Evolutionary conservation across 2,888 invertebrate species (phyloP).

Genomic region (Apotomis capreana): DNA sequence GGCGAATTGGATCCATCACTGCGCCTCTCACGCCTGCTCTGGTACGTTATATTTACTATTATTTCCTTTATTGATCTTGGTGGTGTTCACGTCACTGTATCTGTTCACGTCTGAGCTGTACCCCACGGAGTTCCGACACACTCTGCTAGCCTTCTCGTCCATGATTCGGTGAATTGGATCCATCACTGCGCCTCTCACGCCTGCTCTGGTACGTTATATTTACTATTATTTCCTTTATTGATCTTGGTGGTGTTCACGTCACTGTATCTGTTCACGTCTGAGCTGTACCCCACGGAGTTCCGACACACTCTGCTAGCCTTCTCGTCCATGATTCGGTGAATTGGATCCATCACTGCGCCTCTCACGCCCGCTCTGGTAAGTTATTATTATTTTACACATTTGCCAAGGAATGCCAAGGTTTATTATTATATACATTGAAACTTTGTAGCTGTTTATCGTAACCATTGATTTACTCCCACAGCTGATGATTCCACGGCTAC

Average conservation of each 20-base stretch:
- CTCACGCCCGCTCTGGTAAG: slow-evolving; percentile 86
- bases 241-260: slow-evolving; percentile 84
- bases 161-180: slow-evolving; percentile 89
- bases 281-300: slow-evolving; percentile 88
- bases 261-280: slow-evolving; percentile 86
- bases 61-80: slow-evolving; percentile 40
- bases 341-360: slow-evolving; percentile 88
- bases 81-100: slow-evolving; percentile 86
- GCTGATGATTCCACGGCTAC: too few relatives aligned
- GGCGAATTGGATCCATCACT: slow-evolving; percentile 87
- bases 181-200: slow-evolving; percentile 87
- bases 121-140: slow-evolving; percentile 87
- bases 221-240: not conserved
- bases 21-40: slow-evolving; percentile 87
- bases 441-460: too few relatives aligned
- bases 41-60: slow-evolving; percentile 66
- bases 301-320: slow-evolving; percentile 86
- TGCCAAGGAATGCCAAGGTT: too few relatives aligned
- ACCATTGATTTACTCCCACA: too few relatives aligned
- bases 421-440: too few relatives aligned
- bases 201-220: slow-evolving; percentile 81
- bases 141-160: slow-evolving; percentile 86
- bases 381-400: too few relatives aligned
- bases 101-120: slow-evolving; percentile 88
- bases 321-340: slow-evolving; percentile 88